Conservation (phyloP, 2,113 vertebrate genomes). For the Pteropus alecto region DNA sequence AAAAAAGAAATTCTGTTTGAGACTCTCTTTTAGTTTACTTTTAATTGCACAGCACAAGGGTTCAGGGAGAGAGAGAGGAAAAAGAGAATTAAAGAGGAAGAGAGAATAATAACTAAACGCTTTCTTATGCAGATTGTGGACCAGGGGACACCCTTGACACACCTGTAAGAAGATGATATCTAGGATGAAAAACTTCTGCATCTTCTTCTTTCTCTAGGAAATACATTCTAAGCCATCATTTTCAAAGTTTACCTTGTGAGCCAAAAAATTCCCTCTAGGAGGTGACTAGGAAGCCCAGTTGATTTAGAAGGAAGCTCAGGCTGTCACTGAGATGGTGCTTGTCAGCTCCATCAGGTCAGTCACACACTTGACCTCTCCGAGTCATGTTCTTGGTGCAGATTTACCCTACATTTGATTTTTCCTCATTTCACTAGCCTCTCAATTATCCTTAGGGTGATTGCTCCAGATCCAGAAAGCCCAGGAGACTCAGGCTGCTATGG, state of each 20-base stretch:
- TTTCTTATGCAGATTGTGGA: too few species aligned
- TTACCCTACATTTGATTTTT: not conserved
- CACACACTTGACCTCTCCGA: not conserved
- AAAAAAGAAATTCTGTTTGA: not conserved
- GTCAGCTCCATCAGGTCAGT: not conserved
- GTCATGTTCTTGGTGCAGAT: not conserved
- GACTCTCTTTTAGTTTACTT: not conserved
- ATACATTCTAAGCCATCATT: not conserved
- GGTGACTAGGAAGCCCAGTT: not conserved
- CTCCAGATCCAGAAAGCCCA: not conserved
- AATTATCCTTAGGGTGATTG: not conserved
- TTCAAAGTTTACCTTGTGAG: not conserved
- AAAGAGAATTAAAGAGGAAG: rapidly evolving
- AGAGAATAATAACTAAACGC: not conserved
- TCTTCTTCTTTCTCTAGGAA: not conserved
- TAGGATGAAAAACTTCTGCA: not conserved
- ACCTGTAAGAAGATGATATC: not conserved
- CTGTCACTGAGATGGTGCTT: not conserved
- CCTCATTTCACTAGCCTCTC: not conserved
- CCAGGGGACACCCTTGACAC: rapidly evolving
- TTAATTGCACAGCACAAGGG: not conserved
- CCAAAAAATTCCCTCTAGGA: not conserved
- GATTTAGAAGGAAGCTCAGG: not conserved
- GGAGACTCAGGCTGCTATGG: not conserved
- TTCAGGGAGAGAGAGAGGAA: too few species aligned